phyloP scores from a whole-genome alignment of 2,113 vertebrate species.

The Mugil cephalus region DNA sequence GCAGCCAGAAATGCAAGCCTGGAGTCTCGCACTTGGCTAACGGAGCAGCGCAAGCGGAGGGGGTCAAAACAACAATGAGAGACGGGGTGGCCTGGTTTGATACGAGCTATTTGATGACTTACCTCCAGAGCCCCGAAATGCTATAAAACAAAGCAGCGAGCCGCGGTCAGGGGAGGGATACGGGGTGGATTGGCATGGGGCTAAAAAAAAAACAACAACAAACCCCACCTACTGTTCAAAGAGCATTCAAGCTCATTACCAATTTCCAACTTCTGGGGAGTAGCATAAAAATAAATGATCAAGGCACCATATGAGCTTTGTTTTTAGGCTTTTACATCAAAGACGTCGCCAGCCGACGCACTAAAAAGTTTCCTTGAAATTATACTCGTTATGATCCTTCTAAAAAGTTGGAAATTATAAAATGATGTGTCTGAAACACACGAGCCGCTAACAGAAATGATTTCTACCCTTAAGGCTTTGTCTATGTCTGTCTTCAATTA shows the following conservation, averaged over 20 bases:
- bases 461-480: not conserved
- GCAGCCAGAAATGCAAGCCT: conserved; percentile 66
- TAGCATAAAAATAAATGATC: conserved; percentile 14
- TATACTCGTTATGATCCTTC: not conserved
- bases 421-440: not conserved
- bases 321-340: conserved; percentile 8
- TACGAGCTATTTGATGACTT: conserved; percentile 29
- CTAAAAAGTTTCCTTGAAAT: not conserved
- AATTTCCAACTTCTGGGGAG: conserved; percentile 26
- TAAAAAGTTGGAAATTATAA: not conserved
- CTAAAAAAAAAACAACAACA: conserved; percentile 40
- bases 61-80: conserved; percentile 24
- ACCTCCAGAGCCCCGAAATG: not conserved
- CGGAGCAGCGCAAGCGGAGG: conserved; percentile 25
- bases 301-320: not conserved
- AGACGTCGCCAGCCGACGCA: not conserved
- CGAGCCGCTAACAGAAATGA: not conserved
- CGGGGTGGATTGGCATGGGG: not conserved
- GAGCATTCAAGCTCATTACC: conserved; percentile 19
- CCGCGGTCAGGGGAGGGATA: not conserved
- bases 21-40: conserved; percentile 42
- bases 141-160: not conserved
- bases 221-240: conserved; percentile 22
- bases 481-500: conserved; percentile 8
- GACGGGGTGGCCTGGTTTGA: conserved; percentile 15